Evolutionary conservation across 2,113 vertebrate species (phyloP).

Genomic region (Lanius collurio): DNA sequence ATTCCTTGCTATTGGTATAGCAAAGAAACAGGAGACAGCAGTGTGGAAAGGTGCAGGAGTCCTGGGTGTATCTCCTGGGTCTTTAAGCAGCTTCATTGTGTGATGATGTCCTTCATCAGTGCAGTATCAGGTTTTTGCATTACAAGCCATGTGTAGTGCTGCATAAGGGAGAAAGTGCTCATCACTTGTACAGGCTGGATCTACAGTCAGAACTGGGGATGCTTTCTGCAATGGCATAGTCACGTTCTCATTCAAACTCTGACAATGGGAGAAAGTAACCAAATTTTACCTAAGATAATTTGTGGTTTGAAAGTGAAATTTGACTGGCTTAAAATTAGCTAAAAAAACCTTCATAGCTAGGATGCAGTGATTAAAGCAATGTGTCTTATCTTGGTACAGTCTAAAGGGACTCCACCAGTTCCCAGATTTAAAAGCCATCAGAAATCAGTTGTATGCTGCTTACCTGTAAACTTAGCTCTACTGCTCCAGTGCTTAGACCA

Average conservation of each 20-base stretch:
- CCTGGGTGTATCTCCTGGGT: background rate
- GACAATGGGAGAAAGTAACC: background rate
- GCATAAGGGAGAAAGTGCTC: background rate
- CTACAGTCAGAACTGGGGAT: background rate
- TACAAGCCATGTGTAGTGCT: background rate
- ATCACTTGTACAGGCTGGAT: background rate
- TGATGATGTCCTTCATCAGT: background rate
- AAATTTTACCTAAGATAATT: background rate
- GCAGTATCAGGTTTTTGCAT: no score
- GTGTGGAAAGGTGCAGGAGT: background rate
- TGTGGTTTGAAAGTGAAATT: background rate
- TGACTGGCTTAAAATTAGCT: background rate
- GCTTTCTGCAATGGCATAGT: background rate
- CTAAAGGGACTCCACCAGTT: background rate
- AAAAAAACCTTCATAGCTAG: background rate
- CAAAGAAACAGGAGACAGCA: background rate
- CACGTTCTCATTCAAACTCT: background rate
- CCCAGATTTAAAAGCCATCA: background rate
- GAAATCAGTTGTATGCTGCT: background rate
- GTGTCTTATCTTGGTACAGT: background rate
- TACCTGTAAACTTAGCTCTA: background rate
- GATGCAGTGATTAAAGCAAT: background rate
- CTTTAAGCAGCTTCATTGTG: background rate
- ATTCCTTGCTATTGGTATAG: background rate
- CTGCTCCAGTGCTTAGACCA: background rate